These are phyloP conservation scores for Nasonovia ribisnigri DNA, from an alignment of 2,888 invertebrate species.

Conservation along the genomic window DNA sequence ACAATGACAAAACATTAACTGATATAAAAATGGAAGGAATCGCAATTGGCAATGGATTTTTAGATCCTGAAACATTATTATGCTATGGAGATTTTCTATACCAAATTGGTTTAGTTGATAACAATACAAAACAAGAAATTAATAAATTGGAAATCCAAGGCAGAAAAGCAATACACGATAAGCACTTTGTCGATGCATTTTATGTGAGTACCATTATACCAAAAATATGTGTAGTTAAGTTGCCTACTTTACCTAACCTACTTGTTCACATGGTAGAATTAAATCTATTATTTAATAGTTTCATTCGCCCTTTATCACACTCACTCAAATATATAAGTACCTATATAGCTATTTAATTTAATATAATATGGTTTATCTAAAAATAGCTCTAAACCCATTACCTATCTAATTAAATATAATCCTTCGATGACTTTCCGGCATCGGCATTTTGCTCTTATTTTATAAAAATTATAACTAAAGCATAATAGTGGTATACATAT, in stretches of 20 bases:
- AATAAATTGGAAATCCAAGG: slow-evolving; percentile 76
- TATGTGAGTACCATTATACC: slow-evolving; percentile 60
- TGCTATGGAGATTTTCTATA: slow-evolving; percentile 84
- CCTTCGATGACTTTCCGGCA: no score
- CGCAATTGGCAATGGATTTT: slow-evolving; percentile 84
- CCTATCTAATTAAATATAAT: background rate
- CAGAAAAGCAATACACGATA: slow-evolving; percentile 74
- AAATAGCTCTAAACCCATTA: background rate
- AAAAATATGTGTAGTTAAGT: no score
- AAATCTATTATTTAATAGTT: no score
- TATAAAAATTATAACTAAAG: no score
- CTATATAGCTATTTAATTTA: no score
- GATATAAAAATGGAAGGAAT: slow-evolving; percentile 71
- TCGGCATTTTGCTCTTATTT: background rate
- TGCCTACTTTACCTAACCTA: no score
- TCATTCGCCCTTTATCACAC: no score
- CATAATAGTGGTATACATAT: no score
- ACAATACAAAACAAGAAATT: slow-evolving; percentile 74
- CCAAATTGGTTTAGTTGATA: slow-evolving; percentile 77
- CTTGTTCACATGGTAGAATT: no score
- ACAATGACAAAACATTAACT: slow-evolving; percentile 70
- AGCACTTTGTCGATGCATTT: slow-evolving; percentile 66
- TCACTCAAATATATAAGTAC: no score
- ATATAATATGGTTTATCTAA: background rate
- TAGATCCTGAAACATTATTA: slow-evolving; percentile 83